Base-by-base conservation (phyloP, 2,888 invertebrate species). In the Andrena haemorrhoa region DNA sequence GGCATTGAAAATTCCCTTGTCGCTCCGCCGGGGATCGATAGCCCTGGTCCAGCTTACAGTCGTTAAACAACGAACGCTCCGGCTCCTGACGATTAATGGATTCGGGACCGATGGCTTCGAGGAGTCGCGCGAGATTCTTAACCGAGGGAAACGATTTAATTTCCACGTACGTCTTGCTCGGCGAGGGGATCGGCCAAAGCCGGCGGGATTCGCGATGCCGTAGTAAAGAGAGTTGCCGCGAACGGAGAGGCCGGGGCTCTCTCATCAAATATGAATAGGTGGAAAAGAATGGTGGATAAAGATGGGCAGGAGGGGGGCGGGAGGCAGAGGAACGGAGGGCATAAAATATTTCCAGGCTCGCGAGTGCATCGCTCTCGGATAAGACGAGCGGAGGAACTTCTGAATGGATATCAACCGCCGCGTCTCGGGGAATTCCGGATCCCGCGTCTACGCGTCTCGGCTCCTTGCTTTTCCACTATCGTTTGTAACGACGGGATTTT, bases 191-290 rank as follows among this genome's bases (percentile, higher is more conserved):
- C 73, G 75, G 51, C 26, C 56, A 65, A 63, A 63, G 51, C 61
- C 61, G 61, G 47, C 23, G 31, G 63, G 73, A 61, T 61, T 70
- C 68, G 78, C 31, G 79, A 76, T 66, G 58, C 71, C 53, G 53
- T 56, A 51, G 75, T 74, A 69, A 84, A 77, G 76, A 70, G 87
- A 49, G 51, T 49, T 70, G 20, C 23, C 61, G 64, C 8, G 68
- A 68, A 69, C 70, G 78, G 81, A 71, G 56, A 83, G 83, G 81
- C 75, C 79, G 83, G 79, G 83, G 68, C 80, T 86, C 83, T 86
- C 88, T 88, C 89, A 87, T 90, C 86, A 91, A 90, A 89, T 89
- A 90, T 91, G 88, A 91, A 91, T 88, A 86, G 85, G 71, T 74
- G 63, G 84, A 64, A 81, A 81, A 89, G 90, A 87, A 89, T 88